These are phyloP conservation scores for Lagopus muta DNA, from an alignment of 2,113 vertebrate genomes.

Conservation along the genomic window DNA sequence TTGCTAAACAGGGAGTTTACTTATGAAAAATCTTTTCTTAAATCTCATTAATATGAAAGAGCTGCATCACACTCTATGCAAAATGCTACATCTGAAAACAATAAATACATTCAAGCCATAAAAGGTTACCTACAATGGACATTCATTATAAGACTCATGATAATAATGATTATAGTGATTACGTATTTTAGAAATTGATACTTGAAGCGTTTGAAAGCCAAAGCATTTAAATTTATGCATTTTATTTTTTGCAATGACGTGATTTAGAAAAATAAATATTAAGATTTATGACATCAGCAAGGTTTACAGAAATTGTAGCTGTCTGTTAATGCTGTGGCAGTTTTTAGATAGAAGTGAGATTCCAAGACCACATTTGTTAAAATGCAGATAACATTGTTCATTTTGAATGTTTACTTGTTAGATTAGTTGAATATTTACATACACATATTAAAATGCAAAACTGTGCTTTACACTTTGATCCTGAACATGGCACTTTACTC, in stretches of 20 bases:
- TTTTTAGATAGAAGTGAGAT: background rate
- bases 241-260: background rate
- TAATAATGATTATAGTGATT: background rate
- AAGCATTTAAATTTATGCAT: background rate
- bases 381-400: background rate
- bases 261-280: background rate
- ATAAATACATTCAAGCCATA: background rate
- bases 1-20: background rate
- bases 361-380: background rate
- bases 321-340: background rate
- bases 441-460: slow-evolving; percentile 28
- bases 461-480: slow-evolving; percentile 6
- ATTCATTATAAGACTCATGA: background rate
- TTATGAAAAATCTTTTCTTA: background rate
- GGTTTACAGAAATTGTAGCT: background rate
- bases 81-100: rapidly evolving
- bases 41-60: background rate
- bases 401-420: slow-evolving; percentile 20
- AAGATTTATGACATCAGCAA: background rate
- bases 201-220: background rate
- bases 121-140: background rate
- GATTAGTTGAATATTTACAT: background rate
- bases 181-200: background rate
- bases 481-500: background rate
- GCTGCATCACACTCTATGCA: too few species aligned